Base-by-base conservation (phyloP, 2,888 invertebrate species). In the Timandra comae region DNA sequence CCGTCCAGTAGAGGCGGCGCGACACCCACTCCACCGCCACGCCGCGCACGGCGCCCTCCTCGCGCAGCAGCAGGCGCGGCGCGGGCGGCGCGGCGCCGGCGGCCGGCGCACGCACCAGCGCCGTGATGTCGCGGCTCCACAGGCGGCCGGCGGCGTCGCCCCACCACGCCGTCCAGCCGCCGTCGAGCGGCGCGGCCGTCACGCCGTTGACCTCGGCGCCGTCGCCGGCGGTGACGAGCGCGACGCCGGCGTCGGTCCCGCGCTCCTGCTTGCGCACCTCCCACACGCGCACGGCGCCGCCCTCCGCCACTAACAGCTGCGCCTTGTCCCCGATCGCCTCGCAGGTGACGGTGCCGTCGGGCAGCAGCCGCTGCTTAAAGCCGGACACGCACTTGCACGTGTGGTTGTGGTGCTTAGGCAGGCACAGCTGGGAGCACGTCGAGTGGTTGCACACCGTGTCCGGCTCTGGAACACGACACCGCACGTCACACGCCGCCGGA, bases 401-500 rank as follows among this genome's bases (percentile, higher is more conserved):
- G 58, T 72, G 62, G 58, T 70, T 70, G 62, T 52, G 55, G 35
- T 69, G 73, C 36, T 84, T 84, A 34, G 49, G 88, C 81, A 91
- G 86, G 60, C 94, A 95, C 32, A 91, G 80, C 69, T 96, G 95
- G 10, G 95, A 91, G 63, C 96, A 96, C 2, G 90, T 85, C 27
- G 91, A 90, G 87, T 93, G 93, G 32, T 87, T 76, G 64, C 93
- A 93, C 7, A 53, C 52, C 19, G 50, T 29, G 20, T 63, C 63
- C 25, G 58, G 52, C 35, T 41, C 61, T 61, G 45, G 10, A 35
- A 30, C 30, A 26, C 5, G 21, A 12, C 22, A 24, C 13, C n/a
- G n/a, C n/a, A n/a, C n/a, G n/a, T n/a, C n/a, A n/a, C n/a, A n/a
- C n/a, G n/a, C n/a, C n/a, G n/a, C n/a, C n/a, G n/a, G n/a, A n/a